Conservation (phyloP, 2,797 vertebrate genomes). For the Remorina albescens region DNA sequence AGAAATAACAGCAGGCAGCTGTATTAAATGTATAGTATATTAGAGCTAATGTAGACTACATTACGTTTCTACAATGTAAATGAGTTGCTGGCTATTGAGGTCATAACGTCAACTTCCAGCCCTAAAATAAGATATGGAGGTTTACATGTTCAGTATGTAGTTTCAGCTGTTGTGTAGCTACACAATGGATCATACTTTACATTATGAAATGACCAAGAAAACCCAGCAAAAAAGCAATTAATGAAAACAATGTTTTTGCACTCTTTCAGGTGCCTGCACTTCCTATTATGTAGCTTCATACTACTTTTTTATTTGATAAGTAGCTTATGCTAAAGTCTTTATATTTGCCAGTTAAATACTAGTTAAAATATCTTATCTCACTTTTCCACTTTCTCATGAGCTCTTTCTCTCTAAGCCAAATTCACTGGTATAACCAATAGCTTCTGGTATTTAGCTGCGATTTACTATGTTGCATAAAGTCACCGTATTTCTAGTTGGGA, state of each 20-base stretch:
- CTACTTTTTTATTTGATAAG: slow-evolving; percentile 68
- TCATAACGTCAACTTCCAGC: slow-evolving; percentile 30
- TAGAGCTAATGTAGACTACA: slow-evolving; percentile 61
- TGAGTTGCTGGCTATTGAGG: slow-evolving; percentile 19
- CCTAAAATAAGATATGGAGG: slow-evolving; percentile 27
- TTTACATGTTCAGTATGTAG: slow-evolving; percentile 43
- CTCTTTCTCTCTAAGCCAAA: slow-evolving; percentile 54
- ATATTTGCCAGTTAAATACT: slow-evolving; percentile 50
- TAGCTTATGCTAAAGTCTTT: slow-evolving; percentile 53
- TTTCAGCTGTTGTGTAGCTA: slow-evolving; percentile 50
- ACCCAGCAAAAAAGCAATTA: slow-evolving; percentile 75
- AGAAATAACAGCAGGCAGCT: slow-evolving; percentile 65
- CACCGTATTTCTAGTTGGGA: slow-evolving; percentile 48
- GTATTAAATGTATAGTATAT: slow-evolving; percentile 63
- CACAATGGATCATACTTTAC: slow-evolving; percentile 29
- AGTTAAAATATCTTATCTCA: slow-evolving; percentile 33
- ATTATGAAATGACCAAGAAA: slow-evolving; percentile 61
- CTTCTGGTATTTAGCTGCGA: slow-evolving; percentile 63
- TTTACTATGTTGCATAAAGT: slow-evolving; percentile 45
- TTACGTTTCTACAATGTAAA: slow-evolving; percentile 4
- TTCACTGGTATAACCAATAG: slow-evolving; percentile 30
- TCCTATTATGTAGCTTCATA: slow-evolving; percentile 78
- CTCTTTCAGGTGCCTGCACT: slow-evolving; percentile 78
- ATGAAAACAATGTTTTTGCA: slow-evolving; percentile 59
- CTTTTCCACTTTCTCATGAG: slow-evolving; percentile 51